Evolutionary conservation across 1,140 invertebrate species (phyloP), one percentile per base, ranked within the genome.

Genomic region (Drosophila rufa): DNA sequence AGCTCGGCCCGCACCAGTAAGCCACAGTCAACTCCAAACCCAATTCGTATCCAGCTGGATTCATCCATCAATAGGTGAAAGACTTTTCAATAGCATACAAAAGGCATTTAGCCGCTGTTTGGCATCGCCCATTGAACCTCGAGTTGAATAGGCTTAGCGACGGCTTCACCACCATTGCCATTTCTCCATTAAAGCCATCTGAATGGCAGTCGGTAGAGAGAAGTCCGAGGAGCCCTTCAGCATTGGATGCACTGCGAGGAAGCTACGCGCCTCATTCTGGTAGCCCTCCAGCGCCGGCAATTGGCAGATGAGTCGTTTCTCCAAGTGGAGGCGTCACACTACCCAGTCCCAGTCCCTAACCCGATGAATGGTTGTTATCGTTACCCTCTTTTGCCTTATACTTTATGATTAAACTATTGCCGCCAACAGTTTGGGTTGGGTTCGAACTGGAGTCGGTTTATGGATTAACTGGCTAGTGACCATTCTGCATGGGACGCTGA

Each of bases 321-420:
- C 62, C 22, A 11, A 50, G 67, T 65, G 45, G 36, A 65, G 17
- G 15, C 27, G 25, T 12, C 36, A 51, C 17, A 70, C 42, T 60
- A 12, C 43, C 42, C 38, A 30, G 33, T 36, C 33, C 33, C 9
- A 11, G 14, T 61, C 40, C 60, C 17, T 43, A 17, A 57, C 48
- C 40, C 30, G 51, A 27, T 86, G 64, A 85, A 87, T 86, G 82
- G 79, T 71, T 87, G 82, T 86, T 86, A 87, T 87, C 82, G 83
- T 86, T 86, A 82, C 79, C 65, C 68, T 56, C 61, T 76, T 38
- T 70, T 53, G 64, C 55, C 61, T 59, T 77, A 71, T 82, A 89
- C 80, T 80, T 87, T 89, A 87, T 87, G 83, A 87, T 87, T 89
- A 87, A 87, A 87, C 83, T 87, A 87, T 87, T 87, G 83, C 84